These are phyloP conservation scores for Stenodema calcarata DNA, from an alignment of 2,888 invertebrate genomes.

Conservation along the genomic window DNA sequence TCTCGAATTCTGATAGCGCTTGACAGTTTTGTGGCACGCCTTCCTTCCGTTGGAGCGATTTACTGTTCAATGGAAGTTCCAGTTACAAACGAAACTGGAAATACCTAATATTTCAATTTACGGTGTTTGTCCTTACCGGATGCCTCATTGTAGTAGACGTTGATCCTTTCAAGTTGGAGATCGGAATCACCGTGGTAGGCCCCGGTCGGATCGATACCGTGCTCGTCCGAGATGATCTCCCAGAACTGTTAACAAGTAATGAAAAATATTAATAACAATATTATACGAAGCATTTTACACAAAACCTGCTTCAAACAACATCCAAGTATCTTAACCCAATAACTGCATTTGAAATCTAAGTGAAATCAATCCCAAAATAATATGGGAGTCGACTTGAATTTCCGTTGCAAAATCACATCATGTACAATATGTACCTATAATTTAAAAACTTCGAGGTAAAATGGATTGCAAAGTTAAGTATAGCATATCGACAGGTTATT, in stretches of 20 bases:
- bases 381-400: too few species aligned
- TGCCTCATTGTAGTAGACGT: constrained; percentile 74
- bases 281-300: too few species aligned
- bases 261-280: not conserved
- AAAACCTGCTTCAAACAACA: too few species aligned
- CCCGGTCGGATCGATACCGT: constrained; percentile 77
- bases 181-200: constrained; percentile 75
- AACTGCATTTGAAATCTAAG: too few species aligned
- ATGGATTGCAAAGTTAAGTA: too few species aligned
- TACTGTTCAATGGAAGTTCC: not conserved
- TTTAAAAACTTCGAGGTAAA: too few species aligned
- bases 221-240: constrained; percentile 84
- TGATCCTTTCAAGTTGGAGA: constrained; percentile 77
- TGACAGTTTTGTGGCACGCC: not conserved
- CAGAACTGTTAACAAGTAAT: constrained; percentile 67
- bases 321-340: too few species aligned
- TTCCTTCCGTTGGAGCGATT: not conserved
- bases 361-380: too few species aligned
- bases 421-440: too few species aligned
- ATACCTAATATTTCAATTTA: not conserved
- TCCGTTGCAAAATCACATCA: too few species aligned
- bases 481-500: too few species aligned
- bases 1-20: not conserved
- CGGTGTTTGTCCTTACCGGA: constrained; percentile 60
- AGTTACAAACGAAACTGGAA: not conserved